These are phyloP conservation scores for Melanchra persicariae DNA, from an alignment of 2,888 invertebrate genomes.

Conservation along the genomic window DNA sequence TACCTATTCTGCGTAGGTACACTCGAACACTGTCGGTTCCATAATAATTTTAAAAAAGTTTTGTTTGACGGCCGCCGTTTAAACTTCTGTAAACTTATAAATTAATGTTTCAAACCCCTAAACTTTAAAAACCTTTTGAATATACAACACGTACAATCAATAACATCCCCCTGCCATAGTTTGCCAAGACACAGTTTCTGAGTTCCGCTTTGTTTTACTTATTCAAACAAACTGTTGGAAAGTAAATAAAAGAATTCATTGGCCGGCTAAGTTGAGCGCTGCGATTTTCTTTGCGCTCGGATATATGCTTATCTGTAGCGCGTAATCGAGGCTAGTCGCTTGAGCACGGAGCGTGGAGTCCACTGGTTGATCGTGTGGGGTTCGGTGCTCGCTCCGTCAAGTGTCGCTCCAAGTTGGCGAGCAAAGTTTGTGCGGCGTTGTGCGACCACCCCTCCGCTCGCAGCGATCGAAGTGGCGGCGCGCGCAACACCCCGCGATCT, in stretches of 20 bases:
- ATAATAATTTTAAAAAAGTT: not conserved
- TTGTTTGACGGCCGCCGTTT: not conserved
- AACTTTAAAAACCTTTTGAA: constrained; percentile 16
- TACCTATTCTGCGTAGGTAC: constrained; percentile 1
- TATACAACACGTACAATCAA: not conserved
- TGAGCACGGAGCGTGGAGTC: constrained; percentile 69
- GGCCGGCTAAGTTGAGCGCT: constrained; percentile 21
- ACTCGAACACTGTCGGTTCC: not conserved
- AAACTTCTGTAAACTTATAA: constrained; percentile 49
- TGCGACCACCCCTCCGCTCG: constrained; percentile 74
- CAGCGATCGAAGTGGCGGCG: constrained; percentile 86
- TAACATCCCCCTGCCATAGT: not conserved
- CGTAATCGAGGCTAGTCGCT: constrained; percentile 53
- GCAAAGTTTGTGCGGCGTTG: constrained; percentile 83
- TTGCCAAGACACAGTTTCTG: constrained; percentile 9
- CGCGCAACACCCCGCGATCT: constrained; percentile 83
- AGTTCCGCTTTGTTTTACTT: constrained; percentile 36
- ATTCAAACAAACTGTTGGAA: constrained; percentile 47
- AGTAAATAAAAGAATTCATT: constrained; percentile 55
- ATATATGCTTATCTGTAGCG: constrained; percentile 42
- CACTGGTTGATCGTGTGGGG: constrained; percentile 85
- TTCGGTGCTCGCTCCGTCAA: constrained; percentile 74
- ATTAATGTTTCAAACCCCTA: constrained; percentile 3
- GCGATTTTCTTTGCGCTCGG: constrained; percentile 33
- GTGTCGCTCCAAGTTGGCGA: constrained; percentile 83